phyloP scores from a whole-genome alignment of 2,888 invertebrate species.

The Drosophila emarginata region DNA sequence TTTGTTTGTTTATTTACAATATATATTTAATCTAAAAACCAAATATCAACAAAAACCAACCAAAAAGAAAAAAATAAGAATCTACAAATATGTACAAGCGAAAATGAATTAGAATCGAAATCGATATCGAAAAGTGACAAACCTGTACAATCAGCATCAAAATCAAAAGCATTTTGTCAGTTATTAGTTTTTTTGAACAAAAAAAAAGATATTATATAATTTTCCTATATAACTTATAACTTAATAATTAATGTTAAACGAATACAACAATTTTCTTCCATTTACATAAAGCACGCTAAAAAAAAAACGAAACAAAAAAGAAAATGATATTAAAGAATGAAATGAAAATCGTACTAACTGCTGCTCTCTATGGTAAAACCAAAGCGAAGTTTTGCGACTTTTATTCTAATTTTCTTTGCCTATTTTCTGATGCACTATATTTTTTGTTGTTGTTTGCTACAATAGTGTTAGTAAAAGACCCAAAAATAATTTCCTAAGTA shows the following conservation, averaged over 20 bases:
- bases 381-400: conserved; percentile 49
- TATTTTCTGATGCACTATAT: conserved; percentile 64
- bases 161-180: conserved; percentile 84
- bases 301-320: conserved; percentile 41
- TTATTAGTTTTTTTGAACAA: conserved; percentile 74
- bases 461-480: conserved; percentile 60
- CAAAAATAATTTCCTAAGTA: conserved; percentile 35
- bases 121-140: conserved; percentile 36
- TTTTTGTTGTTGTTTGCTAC: conserved; percentile 38
- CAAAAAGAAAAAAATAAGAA: conserved; percentile 36
- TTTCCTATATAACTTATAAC: conserved; percentile 28
- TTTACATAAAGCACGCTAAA: conserved; percentile 74
- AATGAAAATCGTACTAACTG: conserved; percentile 71
- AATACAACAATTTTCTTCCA: conserved; percentile 55
- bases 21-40: conserved; percentile 58
- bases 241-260: conserved; percentile 46
- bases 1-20: conserved; percentile 70
- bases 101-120: conserved; percentile 56
- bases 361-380: conserved; percentile 65
- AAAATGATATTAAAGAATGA: conserved; percentile 29
- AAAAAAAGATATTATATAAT: conserved; percentile 25
- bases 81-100: conserved; percentile 32
- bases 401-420: conserved; percentile 64
- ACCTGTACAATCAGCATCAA: conserved; percentile 81
- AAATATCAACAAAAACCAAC: conserved; percentile 48